These are phyloP conservation scores for Lithobates sylvaticus DNA, from an alignment of 2,797 vertebrate species.

Conservation along the genomic window DNA sequence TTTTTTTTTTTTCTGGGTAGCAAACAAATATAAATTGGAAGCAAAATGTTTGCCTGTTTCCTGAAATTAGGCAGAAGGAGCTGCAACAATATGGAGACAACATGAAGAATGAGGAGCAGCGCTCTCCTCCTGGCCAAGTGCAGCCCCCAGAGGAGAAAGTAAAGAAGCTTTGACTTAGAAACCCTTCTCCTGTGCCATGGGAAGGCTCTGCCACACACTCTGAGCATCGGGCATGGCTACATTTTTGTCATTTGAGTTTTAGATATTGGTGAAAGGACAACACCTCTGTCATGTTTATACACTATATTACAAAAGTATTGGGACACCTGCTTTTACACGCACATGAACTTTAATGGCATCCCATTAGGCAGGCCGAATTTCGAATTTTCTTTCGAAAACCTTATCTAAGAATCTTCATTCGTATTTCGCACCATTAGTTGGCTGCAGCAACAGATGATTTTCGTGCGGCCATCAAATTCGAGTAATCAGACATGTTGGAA, in stretches of 20 bases:
- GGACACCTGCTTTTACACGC: too few species aligned
- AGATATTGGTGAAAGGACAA: too few species aligned
- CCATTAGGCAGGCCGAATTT: too few species aligned
- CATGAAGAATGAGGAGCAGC: neutral
- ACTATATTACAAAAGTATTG: too few species aligned
- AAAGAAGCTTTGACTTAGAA: constrained; percentile 11
- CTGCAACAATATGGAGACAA: constrained; percentile 51
- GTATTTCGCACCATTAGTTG: too few species aligned
- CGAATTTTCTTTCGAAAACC: too few species aligned
- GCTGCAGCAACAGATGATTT: too few species aligned
- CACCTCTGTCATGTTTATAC: too few species aligned
- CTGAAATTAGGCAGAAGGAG: constrained; percentile 61
- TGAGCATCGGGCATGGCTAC: neutral
- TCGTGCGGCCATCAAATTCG: too few species aligned
- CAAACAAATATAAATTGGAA: constrained; percentile 37
- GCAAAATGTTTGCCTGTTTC: constrained; percentile 56
- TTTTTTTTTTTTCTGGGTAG: neutral
- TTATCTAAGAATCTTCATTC: too few species aligned
- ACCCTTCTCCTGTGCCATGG: constrained; percentile 12
- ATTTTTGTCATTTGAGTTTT: neutral
- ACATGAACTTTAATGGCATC: too few species aligned
- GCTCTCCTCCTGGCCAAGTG: constrained; percentile 20
- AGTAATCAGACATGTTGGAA: too few species aligned
- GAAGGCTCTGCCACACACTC: neutral
- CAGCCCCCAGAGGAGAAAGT: constrained; percentile 37